Percentiles rank a stretch among this genome's conserved stretches.
Evolutionary conservation across 35 echinoderm and acorn worm species (phyloP).

Genomic region (Heliocidaris erythrogramma): DNA sequence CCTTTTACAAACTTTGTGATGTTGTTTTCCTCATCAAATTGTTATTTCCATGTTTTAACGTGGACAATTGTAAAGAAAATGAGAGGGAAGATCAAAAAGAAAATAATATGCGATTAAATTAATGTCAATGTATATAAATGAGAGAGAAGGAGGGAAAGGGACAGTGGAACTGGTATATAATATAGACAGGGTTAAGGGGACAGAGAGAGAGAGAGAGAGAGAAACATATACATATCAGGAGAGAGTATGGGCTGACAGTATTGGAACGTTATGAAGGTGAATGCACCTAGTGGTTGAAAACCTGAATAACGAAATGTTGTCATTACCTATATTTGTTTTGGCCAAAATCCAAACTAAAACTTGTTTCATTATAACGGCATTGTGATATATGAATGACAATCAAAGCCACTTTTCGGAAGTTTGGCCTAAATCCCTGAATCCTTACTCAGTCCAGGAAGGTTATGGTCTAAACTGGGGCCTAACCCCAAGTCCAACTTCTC

Average conservation of each 20-base stretch:
- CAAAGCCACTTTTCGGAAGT: not conserved
- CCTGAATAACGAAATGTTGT: not conserved
- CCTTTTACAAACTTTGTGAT: no score
- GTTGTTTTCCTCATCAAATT: no score
- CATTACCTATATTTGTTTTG: conserved; percentile 12
- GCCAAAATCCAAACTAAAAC: not conserved
- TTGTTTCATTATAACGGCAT: not conserved
- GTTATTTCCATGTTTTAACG: no score
- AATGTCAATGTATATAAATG: not conserved
- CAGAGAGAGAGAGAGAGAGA: not conserved
- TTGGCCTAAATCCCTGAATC: conserved; percentile 7
- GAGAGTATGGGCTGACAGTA: no score
- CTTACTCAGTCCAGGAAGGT: not conserved
- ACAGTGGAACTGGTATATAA: not conserved
- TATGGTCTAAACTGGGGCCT: not conserved
- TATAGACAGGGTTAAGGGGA: not conserved
- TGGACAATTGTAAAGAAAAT: not conserved
- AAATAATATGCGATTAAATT: not conserved
- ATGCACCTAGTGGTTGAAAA: not conserved
- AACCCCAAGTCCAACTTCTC: not conserved
- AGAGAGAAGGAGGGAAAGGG: not conserved
- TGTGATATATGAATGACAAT: not conserved
- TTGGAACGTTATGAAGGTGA: not conserved
- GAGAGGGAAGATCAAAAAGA: not conserved
- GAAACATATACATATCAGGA: no score